These are phyloP conservation scores for Drosophila rhopaloa DNA, from an alignment of 1,140 invertebrate genomes.

Conservation along the genomic window DNA sequence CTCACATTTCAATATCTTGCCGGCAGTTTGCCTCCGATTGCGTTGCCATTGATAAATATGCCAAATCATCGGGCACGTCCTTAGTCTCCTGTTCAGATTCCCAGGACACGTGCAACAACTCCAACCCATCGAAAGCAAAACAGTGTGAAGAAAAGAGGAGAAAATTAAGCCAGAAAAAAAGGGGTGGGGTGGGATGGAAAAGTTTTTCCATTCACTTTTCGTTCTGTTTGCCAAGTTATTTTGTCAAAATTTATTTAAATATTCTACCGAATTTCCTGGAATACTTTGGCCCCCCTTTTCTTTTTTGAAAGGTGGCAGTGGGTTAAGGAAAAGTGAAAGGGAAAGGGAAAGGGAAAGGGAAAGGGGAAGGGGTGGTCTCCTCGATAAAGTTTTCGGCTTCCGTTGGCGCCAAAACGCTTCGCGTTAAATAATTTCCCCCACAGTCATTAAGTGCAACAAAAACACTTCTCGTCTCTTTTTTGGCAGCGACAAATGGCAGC, in stretches of 20 bases:
- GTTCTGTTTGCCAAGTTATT: slow-evolving; percentile 58
- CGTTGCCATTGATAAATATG: slow-evolving; percentile 45
- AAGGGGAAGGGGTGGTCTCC: no score
- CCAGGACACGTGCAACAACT: slow-evolving; percentile 27
- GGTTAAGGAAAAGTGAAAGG: no score
- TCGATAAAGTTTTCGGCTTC: slow-evolving; percentile 5
- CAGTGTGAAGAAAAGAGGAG: slow-evolving; percentile 21
- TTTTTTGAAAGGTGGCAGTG: background rate
- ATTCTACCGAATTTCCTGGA: slow-evolving; percentile 53
- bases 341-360: no score
- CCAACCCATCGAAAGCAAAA: slow-evolving; percentile 16
- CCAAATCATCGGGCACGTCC: slow-evolving; percentile 60
- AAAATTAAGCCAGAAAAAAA: slow-evolving; percentile 22
- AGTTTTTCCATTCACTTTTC: slow-evolving; percentile 61
- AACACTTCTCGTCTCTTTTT: slow-evolving; percentile 17
- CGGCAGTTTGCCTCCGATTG: slow-evolving; percentile 5
- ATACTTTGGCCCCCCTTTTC: slow-evolving; percentile 2
- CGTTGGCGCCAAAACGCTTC: slow-evolving; percentile 45
- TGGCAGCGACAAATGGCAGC: slow-evolving; percentile 67
- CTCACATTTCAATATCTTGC: slow-evolving; percentile 37
- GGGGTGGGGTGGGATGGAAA: slow-evolving; percentile 10
- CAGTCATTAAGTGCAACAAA: slow-evolving; percentile 71
- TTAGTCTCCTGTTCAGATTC: slow-evolving; percentile 26
- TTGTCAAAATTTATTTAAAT: slow-evolving; percentile 70
- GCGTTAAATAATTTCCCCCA: slow-evolving; percentile 67